Base-by-base conservation (phyloP, 1,140 invertebrate genomes). In the Drosophila serrata region DNA sequence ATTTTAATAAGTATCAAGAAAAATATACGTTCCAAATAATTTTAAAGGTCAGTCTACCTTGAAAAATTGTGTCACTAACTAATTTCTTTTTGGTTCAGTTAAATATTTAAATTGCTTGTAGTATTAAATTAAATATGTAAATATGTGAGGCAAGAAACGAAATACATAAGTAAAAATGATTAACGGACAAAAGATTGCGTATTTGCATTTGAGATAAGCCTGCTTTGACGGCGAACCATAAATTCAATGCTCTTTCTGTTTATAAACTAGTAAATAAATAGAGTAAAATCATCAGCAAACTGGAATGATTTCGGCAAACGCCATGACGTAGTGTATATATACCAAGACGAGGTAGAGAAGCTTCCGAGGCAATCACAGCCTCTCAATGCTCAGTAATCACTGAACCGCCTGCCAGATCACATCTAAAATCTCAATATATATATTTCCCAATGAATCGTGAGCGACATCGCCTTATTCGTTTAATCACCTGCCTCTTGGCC, bases 341-440 rank as follows among this genome's bases (percentile, higher is more conserved):
- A 1, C 13, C 35, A 12, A 19, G 19, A n/a, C 2, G 8, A 27
- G 31, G 1, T n/a, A 60, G 29, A 31, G 27, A 22, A 59, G 7
- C 24, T 22, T 40, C 7, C 8, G 17, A 39, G 12, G 5, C 24
- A 19, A 19, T 0, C 8, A 6, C 15, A 24, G n/a, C 4, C 39
- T 17, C 6, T 7, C 17, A n/a, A 9, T 3, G 13, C 53, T 39
- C 75, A 77, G 74, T 77, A 61, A 63, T 9, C 24, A 9, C 33
- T 49, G 13, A 43, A 68, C 24, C 19, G 11, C 9, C 48, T 33
- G 37, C 9, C 40, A 45, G 42, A 55, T 51, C n/a, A n/a, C 15
- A 12, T 40, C 40, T 1, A 13, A 31, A 11, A 15, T 22, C 7
- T 22, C 15, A 12, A 62, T 17, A 40, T 11, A 49, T 11, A 49